Evolutionary conservation across 2,888 invertebrate genomes (phyloP).

Genomic region (Choreutis nemorana): DNA sequence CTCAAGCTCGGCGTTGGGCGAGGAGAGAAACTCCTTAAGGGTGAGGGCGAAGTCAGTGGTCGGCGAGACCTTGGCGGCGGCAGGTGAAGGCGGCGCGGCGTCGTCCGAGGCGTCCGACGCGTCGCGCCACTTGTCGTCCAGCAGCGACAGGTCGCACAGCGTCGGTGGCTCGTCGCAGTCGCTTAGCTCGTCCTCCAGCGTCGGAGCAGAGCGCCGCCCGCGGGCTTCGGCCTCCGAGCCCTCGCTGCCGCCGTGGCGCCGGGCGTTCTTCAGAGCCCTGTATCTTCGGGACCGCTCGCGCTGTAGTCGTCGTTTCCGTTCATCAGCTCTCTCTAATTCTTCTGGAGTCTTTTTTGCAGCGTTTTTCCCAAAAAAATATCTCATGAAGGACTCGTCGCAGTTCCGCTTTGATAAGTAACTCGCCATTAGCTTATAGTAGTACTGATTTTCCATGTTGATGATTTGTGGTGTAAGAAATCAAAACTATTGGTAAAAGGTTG

Average conservation of each 20-base stretch:
- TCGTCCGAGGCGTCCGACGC: slow-evolving; percentile 50
- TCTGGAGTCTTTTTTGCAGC: slow-evolving; percentile 51
- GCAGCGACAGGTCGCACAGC: slow-evolving; percentile 44
- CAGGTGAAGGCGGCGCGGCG: slow-evolving; percentile 46
- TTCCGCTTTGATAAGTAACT: slow-evolving; percentile 56
- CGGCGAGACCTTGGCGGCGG: slow-evolving; percentile 18
- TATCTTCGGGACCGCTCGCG: slow-evolving; percentile 52
- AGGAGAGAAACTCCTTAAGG: slow-evolving; percentile 45
- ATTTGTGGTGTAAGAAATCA: background rate
- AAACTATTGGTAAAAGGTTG: slow-evolving; percentile 13
- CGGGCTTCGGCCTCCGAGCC: slow-evolving; percentile 23
- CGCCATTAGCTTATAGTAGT: slow-evolving; percentile 58
- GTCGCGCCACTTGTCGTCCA: slow-evolving; percentile 48
- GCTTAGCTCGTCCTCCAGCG: slow-evolving; percentile 42
- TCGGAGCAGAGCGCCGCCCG: slow-evolving; percentile 29
- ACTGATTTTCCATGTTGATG: slow-evolving; percentile 48
- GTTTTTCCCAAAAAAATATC: slow-evolving; percentile 58
- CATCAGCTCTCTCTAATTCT: slow-evolving; percentile 52
- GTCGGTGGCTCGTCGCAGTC: slow-evolving; percentile 55
- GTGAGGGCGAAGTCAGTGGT: slow-evolving; percentile 28
- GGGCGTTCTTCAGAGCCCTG: slow-evolving; percentile 51
- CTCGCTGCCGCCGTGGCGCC: slow-evolving; percentile 39
- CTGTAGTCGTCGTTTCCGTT: slow-evolving; percentile 50
- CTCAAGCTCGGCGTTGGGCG: slow-evolving; percentile 54
- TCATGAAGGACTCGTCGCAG: slow-evolving; percentile 60